These are phyloP conservation scores for Frieseomelitta varia DNA, from an alignment of 1,140 invertebrate genomes.

Conservation along the genomic window DNA sequence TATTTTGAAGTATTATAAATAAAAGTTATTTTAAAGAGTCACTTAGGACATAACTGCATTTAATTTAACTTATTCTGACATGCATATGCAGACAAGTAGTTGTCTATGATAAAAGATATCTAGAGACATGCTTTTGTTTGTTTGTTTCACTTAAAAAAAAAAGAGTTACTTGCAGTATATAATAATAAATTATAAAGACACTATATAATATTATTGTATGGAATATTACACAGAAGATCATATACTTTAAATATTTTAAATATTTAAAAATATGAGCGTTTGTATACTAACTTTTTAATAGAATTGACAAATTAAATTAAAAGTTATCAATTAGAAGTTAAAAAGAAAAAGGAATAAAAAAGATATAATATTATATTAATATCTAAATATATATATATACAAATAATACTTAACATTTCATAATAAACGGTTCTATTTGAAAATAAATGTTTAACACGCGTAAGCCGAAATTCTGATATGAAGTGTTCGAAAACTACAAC, in stretches of 20 bases:
- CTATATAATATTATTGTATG: neutral
- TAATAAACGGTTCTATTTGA: neutral
- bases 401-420: constrained; percentile 24
- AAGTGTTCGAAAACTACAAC: constrained; percentile 18
- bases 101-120: neutral
- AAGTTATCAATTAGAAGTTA: neutral
- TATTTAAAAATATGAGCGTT: neutral
- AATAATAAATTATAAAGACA: neutral
- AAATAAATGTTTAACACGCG: neutral
- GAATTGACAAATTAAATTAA: neutral
- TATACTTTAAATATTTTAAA: neutral
- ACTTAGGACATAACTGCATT: neutral
- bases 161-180: neutral
- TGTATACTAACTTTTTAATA: neutral
- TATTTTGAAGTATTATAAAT: neutral
- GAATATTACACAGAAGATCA: neutral
- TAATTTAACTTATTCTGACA: neutral
- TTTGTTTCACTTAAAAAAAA: neutral
- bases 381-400: neutral
- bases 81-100: constrained; percentile 5
- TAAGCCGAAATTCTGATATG: constrained; percentile 15
- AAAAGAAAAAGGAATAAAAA: neutral
- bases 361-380: neutral
- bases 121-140: neutral
- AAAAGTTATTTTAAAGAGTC: neutral